These are phyloP conservation scores for Zingel zingel DNA, from an alignment of 2,113 vertebrate species.

Conservation along the genomic window DNA sequence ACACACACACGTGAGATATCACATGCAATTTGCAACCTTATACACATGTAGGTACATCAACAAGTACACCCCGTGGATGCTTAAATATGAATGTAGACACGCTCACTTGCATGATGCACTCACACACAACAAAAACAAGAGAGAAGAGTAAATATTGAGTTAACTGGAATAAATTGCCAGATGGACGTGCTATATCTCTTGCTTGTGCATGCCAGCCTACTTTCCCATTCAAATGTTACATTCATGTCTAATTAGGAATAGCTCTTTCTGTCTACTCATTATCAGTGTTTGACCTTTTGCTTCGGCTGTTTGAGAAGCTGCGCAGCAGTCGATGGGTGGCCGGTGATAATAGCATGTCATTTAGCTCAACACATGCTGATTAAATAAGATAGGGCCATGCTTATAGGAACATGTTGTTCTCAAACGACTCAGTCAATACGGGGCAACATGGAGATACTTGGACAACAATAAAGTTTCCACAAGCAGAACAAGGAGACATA, in stretches of 20 bases:
- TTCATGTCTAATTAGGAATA: constrained; percentile 74
- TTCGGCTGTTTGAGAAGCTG: constrained; percentile 74
- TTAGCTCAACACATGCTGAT: constrained; percentile 79
- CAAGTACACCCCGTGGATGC: constrained; percentile 26
- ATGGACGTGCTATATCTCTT: constrained; percentile 27
- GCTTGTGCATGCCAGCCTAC: constrained; percentile 36
- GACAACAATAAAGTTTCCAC: constrained; percentile 51
- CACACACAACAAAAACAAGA: constrained; percentile 6
- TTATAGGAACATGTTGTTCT: constrained; percentile 49
- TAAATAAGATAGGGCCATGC: constrained; percentile 82
- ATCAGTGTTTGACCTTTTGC: constrained; percentile 84
- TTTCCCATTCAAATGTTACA: constrained; percentile 73
- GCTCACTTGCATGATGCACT: neutral
- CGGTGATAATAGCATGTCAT: constrained; percentile 77
- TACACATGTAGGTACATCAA: constrained; percentile 22
- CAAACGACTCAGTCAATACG: constrained; percentile 40
- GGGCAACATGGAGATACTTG: constrained; percentile 48
- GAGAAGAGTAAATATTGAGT: constrained; percentile 24
- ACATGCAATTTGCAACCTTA: constrained; percentile 23
- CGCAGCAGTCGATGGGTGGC: constrained; percentile 73
- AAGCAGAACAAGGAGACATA: constrained; percentile 39
- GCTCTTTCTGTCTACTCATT: constrained; percentile 72
- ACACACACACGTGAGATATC: constrained; percentile 1
- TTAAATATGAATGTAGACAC: constrained; percentile 38
- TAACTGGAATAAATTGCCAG: constrained; percentile 48